Evolutionary conservation across 2,888 invertebrate genomes (phyloP), one percentile per base, ranked within the genome.

Genomic region (Tachina fera): DNA sequence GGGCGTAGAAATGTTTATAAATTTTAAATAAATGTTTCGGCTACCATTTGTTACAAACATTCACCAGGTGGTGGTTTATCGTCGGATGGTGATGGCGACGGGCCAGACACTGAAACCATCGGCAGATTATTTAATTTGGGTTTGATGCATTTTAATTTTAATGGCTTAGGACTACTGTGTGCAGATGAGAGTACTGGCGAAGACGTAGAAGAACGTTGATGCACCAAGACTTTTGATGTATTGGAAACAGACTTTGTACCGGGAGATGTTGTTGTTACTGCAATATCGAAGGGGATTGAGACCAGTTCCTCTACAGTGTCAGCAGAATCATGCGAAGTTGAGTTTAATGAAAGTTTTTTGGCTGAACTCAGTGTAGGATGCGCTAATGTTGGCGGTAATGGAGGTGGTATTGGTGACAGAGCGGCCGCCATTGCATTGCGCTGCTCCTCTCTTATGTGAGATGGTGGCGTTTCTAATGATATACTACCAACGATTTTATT

Each of bases 91-190:
- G 81, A 81, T 47, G 96, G 96, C 19, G 96, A 96, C 0, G 96
- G 96, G n/a, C 96, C 96, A 13, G 96, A 96, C 43, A 97, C 95
- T 39, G 96, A 96, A 9, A 97, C 94, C 89, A 96, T 96, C 67
- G 96, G 96, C 89, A 96, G 93, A 77, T 91, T 90, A 75, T 89
- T 90, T 74, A 87, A 89, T 87, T 91, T 91, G 14, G 90, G 90
- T 77, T 90, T 91, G 49, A 90, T 86, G 58, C 91, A 90, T 83
- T 90, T 91, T 2, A 87, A n/a, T 49, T 88, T 89, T 61, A 90
- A 75, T 76, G 90, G 88, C 79, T 92, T 91, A 63, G 91, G 91
- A 75, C 91, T 92, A 71, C 89, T 89, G 87, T 91, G 91, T 41
- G 91, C 90, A 11, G 83, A 72, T 71, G 91, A 90, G 13, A 87